These are phyloP conservation scores for Sinonovacula constricta DNA, from an alignment of 1,140 invertebrate genomes.

Conservation along the genomic window DNA sequence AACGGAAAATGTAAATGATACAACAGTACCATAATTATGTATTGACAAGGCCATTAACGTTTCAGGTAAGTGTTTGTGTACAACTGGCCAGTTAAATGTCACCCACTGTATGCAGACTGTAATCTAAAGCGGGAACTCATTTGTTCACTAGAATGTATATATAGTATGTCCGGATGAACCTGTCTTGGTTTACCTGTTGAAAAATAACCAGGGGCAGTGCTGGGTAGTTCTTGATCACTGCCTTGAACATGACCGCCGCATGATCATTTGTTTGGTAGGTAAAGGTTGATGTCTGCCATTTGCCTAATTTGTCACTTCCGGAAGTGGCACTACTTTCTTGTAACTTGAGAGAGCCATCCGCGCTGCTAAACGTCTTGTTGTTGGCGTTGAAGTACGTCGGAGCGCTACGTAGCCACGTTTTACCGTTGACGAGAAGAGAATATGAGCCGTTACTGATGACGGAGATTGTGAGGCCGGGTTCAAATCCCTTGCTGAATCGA, in stretches of 20 bases:
- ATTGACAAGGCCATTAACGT: no score
- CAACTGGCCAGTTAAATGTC: no score
- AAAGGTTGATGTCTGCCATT: slow-evolving; percentile 28
- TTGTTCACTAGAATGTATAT: no score
- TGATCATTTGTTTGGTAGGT: slow-evolving; percentile 25
- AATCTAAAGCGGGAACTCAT: no score
- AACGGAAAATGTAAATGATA: no score
- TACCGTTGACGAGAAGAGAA: not conserved
- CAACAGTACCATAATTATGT: no score
- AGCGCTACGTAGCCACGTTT: slow-evolving; percentile 50
- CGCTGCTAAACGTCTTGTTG: slow-evolving; percentile 44
- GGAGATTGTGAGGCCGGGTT: not conserved
- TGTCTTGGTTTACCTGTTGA: slow-evolving; percentile 16
- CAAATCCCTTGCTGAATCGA: no score
- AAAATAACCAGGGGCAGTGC: slow-evolving; percentile 24
- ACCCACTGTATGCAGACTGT: no score
- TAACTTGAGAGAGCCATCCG: slow-evolving; percentile 34
- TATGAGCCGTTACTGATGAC: not conserved
- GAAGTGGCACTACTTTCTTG: not conserved
- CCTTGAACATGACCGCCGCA: slow-evolving; percentile 12
- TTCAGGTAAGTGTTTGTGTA: no score
- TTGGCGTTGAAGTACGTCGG: slow-evolving; percentile 54
- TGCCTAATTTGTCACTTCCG: slow-evolving; percentile 43
- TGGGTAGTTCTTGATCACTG: slow-evolving; percentile 39
- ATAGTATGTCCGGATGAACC: no score